phyloP scores from a whole-genome alignment of 2,888 invertebrate species.

The Patella pellucida region DNA sequence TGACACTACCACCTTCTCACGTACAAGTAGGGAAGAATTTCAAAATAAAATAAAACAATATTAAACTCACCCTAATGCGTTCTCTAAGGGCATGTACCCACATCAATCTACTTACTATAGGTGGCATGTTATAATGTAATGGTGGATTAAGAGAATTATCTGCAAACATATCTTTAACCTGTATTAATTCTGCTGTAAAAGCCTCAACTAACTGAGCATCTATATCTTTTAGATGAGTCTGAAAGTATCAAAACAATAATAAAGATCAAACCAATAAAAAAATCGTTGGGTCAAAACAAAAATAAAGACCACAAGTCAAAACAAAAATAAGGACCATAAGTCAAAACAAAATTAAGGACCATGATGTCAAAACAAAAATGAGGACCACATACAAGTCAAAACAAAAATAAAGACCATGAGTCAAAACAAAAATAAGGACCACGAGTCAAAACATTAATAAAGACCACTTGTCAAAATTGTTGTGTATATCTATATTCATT shows the following conservation, averaged over 20 bases:
- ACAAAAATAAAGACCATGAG: no score
- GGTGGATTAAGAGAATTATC: constrained; percentile 55
- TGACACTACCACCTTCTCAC: no score
- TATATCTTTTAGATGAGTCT: constrained; percentile 64
- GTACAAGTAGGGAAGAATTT: no score
- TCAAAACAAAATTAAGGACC: not conserved
- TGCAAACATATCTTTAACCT: constrained; percentile 63
- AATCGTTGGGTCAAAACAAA: not conserved
- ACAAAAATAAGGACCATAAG: no score
- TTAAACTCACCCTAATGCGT: constrained; percentile 60
- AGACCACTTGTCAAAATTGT: no score
- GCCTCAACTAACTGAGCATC: constrained; percentile 57
- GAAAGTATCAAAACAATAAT: constrained; percentile 6
- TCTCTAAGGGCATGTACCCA: constrained; percentile 67
- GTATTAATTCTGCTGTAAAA: constrained; percentile 63
- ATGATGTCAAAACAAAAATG: not conserved
- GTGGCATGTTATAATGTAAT: constrained; percentile 67
- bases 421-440: no score
- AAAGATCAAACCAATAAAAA: not conserved
- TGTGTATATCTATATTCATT: no score
- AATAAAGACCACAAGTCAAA: not conserved
- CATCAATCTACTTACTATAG: constrained; percentile 65
- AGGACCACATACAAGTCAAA: not conserved
- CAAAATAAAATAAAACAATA: not conserved
- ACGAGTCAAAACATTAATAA: no score